Conservation (phyloP, 2,797 vertebrate genomes). For the Falco rusticolus region DNA sequence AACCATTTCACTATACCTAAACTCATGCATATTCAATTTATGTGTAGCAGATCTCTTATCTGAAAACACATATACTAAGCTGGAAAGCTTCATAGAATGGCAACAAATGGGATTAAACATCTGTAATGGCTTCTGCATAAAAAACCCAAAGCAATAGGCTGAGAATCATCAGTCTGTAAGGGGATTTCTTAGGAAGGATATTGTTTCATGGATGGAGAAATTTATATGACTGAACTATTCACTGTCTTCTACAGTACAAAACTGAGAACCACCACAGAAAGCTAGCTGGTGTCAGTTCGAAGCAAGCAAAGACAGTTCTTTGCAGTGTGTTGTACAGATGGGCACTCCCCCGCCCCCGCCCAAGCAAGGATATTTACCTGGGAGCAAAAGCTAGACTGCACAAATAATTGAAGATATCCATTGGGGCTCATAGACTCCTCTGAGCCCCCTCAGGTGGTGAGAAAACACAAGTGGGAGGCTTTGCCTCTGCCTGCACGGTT, state of each 20-base stretch:
- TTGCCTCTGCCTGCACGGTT: background rate
- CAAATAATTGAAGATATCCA: background rate
- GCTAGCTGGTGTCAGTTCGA: background rate
- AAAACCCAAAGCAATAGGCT: background rate
- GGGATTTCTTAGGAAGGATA: background rate
- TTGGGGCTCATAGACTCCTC: background rate
- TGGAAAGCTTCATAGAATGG: background rate
- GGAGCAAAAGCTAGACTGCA: background rate
- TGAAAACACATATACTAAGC: background rate
- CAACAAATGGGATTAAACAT: background rate
- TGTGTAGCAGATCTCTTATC: background rate
- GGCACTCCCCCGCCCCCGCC: background rate
- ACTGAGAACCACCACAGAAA: background rate
- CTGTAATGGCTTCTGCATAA: background rate
- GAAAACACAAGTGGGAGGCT: background rate
- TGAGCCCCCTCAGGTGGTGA: background rate
- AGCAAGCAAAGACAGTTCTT: background rate
- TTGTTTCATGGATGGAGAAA: background rate
- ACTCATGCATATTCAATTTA: background rate
- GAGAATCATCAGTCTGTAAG: background rate
- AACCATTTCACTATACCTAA: background rate
- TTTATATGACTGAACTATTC: background rate
- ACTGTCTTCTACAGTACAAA: background rate
- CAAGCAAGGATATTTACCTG: background rate
- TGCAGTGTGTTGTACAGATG: background rate